phyloP scores from a whole-genome alignment of 2,113 vertebrate species.

The Percina caprodes region DNA sequence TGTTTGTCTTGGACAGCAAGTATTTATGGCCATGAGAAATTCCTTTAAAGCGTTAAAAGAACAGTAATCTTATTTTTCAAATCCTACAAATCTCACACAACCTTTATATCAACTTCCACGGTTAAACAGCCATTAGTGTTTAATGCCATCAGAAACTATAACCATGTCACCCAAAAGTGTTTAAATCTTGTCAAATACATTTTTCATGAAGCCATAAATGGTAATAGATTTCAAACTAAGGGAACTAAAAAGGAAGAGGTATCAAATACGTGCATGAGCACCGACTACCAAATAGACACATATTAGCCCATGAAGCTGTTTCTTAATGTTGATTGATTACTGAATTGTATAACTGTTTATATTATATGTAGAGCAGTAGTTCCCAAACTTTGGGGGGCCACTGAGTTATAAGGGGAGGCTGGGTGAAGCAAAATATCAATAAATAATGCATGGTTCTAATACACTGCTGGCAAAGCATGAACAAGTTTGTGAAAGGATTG shows the following conservation, averaged over 20 bases:
- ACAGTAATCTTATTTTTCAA: neutral
- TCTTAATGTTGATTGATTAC: neutral
- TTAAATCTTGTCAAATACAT: neutral
- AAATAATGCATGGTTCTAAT: too few species aligned
- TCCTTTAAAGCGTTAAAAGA: neutral
- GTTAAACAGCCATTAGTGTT: neutral
- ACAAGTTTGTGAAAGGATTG: too few species aligned
- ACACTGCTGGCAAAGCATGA: too few species aligned
- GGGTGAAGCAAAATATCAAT: too few species aligned
- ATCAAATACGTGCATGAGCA: neutral
- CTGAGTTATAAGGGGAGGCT: too few species aligned
- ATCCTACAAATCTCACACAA: neutral
- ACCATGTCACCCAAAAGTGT: neutral
- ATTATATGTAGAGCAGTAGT: neutral
- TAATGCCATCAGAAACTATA: neutral
- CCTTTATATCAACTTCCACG: neutral
- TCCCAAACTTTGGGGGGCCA: too few species aligned
- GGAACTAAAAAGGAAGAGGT: neutral
- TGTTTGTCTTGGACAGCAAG: constrained; percentile 27
- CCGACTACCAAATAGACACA: neutral
- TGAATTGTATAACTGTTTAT: neutral
- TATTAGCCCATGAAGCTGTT: neutral
- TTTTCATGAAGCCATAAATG: neutral
- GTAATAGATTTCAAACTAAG: neutral
- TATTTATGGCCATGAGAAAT: neutral